Evolutionary conservation across 30 jellyfish, hydroid and myxozoan species (phyloP).

Genomic region (Hydractinia echinata): DNA sequence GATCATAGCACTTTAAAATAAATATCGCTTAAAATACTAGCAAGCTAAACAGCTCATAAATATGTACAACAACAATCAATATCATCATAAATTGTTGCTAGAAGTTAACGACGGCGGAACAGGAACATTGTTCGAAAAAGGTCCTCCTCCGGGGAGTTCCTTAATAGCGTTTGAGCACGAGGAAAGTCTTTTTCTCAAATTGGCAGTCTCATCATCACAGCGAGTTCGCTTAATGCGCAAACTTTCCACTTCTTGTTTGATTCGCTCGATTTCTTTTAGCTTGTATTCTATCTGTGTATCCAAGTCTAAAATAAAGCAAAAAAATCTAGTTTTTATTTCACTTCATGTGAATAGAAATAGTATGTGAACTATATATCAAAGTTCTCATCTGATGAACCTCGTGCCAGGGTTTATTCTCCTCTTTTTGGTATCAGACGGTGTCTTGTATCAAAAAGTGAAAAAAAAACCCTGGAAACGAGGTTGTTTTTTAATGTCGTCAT

Average conservation of each 20-base stretch:
- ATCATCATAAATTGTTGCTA: background rate
- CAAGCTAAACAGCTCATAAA: too few species aligned
- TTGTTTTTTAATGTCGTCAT: background rate
- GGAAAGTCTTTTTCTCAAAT: constrained; percentile 66
- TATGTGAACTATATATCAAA: background rate
- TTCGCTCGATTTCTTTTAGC: constrained; percentile 77
- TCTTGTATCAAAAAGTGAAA: too few species aligned
- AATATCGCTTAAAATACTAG: too few species aligned
- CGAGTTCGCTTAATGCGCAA: constrained; percentile 70
- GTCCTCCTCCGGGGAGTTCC: constrained; percentile 65
- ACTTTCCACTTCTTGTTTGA: constrained; percentile 76
- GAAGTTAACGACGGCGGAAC: constrained; percentile 8
- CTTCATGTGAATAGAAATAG: background rate
- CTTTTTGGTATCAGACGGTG: too few species aligned
- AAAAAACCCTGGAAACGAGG: too few species aligned
- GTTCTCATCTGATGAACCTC: too few species aligned
- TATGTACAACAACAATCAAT: background rate
- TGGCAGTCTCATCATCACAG: constrained; percentile 87
- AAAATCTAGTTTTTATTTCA: background rate
- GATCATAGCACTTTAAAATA: too few species aligned
- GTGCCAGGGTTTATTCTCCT: too few species aligned
- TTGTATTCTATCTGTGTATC: constrained; percentile 91
- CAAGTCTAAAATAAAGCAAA: constrained; percentile 45
- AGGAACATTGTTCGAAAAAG: background rate
- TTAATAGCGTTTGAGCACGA: constrained; percentile 88